Base-by-base conservation (phyloP, 2,113 vertebrate genomes). In the Platycercus adscitus region DNA sequence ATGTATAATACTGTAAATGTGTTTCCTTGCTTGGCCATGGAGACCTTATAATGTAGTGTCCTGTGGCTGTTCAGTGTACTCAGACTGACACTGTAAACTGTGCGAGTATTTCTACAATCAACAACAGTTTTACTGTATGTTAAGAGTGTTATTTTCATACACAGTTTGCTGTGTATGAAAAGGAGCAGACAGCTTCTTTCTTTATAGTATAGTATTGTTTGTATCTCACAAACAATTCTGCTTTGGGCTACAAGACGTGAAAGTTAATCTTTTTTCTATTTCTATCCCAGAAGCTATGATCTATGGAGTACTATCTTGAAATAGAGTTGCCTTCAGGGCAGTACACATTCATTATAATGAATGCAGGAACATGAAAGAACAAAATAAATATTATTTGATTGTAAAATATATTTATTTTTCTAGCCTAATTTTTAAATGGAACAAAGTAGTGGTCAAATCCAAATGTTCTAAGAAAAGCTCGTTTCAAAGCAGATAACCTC, bases 341-440 rank as follows among this genome's bases (percentile, higher is more conserved):
- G 14, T 64, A 53, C 20, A 35, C 2, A 1, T 85, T 94, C 29
- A 1, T 91, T 82, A 50, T 31, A 63, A 65, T 47, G 33, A 58
- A 65, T 44, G 28, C 28, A 55, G 69, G 5, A 76, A 68, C 66
- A 66, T 7, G 49, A 77, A 81, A 70, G 69, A 91, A 68, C 23
- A 82, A 87, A 86, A 81, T 33, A 93, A 96, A 60, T 65, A 53
- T 68, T 11, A 88, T 71, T 65, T 92, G 47, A 91, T 83, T 80
- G 81, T 52, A 92, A 83, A 81, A 96, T 56, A 69, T 16, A 29
- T 83, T 81, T 86, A 25, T 41, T 85, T 92, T 93, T 87, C 23
- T 46, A 29, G 15, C 11, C 63, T 78, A 52, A 50, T 50, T 82
- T 56, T 81, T 81, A 93, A 96, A 79, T 31, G 21, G 44, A 77